Base-by-base conservation (phyloP, 2,888 invertebrate genomes). In the Rutpela maculata region DNA sequence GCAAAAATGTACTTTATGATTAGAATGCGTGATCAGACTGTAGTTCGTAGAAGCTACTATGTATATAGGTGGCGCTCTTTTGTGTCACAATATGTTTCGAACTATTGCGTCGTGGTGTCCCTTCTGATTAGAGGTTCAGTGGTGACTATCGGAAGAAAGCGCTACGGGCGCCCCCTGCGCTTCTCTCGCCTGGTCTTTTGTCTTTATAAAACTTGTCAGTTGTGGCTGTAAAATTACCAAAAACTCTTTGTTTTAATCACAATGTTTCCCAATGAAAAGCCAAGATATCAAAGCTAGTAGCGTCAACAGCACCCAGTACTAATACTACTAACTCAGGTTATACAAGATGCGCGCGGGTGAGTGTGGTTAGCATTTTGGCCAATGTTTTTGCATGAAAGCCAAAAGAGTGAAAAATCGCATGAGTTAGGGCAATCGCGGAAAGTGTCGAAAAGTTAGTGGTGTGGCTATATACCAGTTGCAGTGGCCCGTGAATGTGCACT, bases 151-250 rank as follows among this genome's bases (percentile, higher is more conserved):
- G 80, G 78, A 80, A 80, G 80, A 80, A 80, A 78, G 78, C 76
- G 72, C 63, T 66, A 56, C 76, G 74, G 76, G 77, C 74, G 72
- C 74, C 75, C 70, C 76, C 68, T 75, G 74, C 78, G 75, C 78
- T 77, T 76, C 75, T 68, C 74, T 72, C 72, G 74, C 74, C n/a
- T 15, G 50, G 50, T 50, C 50, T 50, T 50, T 50, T 50, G 50
- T 50, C 77, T 77, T 75, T 76, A 79, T 71, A 78, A 79, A 82
- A 81, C 71, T 81, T 83, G 83, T 81, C 83, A 83, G 78, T 82
- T 83, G 78, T 89, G 89, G 89, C 89, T 89, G 89, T 88, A 88
- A 88, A 89, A 88, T 88, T 89, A 89, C 88, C 89, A 88, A 86
- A 88, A 87, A 87, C 87, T 87, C 90, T 90, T 90, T 90, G 89